These are phyloP conservation scores for Epistrophe eligans DNA, from an alignment of 2,888 invertebrate species.

Conservation along the genomic window DNA sequence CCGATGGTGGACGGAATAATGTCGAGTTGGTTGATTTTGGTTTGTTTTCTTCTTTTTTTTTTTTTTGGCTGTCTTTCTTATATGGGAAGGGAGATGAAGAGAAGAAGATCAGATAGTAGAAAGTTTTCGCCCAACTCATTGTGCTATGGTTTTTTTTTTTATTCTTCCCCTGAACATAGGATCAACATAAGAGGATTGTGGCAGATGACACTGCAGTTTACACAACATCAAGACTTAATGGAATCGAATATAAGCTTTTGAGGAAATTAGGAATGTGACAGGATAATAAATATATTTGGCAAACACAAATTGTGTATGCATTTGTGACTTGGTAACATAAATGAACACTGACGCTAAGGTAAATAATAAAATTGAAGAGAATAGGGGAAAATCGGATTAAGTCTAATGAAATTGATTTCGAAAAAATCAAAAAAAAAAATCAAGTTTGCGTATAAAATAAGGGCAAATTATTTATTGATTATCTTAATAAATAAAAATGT, in stretches of 20 bases:
- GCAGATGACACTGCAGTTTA: constrained; percentile 74
- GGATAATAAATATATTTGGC: constrained; percentile 67
- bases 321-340: too few species aligned
- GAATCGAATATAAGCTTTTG: constrained; percentile 60
- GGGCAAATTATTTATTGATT: too few species aligned
- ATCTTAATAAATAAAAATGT: too few species aligned
- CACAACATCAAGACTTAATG: constrained; percentile 67
- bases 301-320: constrained; percentile 41
- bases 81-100: not conserved
- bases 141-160: constrained; percentile 14
- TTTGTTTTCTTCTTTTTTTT: constrained; percentile 18
- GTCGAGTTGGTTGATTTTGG: constrained; percentile 57
- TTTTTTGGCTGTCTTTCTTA: constrained; percentile 16
- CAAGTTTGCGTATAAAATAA: too few species aligned
- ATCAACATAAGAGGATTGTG: constrained; percentile 38
- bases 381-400: too few species aligned
- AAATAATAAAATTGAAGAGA: too few species aligned
- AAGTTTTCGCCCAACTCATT: constrained; percentile 39
- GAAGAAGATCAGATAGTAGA: not conserved
- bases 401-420: too few species aligned
- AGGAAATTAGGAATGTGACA: constrained; percentile 68
- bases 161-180: not conserved
- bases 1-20: constrained; percentile 60
- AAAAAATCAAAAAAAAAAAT: too few species aligned
- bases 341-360: too few species aligned